Percentiles rank a stretch among this genome's conserved stretches.
Conservation (phyloP, 2,113 vertebrate genomes). For the Motacilla alba region DNA sequence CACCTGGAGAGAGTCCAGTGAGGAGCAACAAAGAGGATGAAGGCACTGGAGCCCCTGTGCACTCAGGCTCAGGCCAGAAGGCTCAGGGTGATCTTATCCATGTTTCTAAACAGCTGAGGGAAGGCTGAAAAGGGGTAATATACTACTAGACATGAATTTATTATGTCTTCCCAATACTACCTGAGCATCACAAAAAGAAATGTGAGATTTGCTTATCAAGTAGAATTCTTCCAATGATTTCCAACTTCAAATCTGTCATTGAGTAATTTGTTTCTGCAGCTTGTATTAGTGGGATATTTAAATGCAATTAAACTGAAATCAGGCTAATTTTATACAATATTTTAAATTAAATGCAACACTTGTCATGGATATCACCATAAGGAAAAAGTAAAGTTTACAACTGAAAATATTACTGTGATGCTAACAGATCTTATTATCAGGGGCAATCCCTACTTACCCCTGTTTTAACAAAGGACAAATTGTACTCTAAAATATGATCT, state of each 20-base stretch:
- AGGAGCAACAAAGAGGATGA: neutral
- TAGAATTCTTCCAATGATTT: neutral
- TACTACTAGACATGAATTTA: neutral
- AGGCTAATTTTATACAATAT: neutral
- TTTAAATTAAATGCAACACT: slow-evolving; percentile 39
- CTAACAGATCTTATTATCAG: neutral
- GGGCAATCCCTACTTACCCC: neutral
- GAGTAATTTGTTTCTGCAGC: neutral
- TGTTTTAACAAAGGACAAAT: neutral
- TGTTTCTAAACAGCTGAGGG: neutral
- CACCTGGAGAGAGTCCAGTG: neutral
- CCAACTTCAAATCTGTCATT: neutral
- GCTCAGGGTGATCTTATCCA: neutral
- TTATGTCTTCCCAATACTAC: neutral
- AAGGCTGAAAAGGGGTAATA: neutral
- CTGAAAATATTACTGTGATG: neutral
- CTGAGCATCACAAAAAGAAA: neutral
- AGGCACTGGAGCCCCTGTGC: neutral
- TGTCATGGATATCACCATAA: neutral
- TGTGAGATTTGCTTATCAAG: neutral
- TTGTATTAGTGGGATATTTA: neutral
- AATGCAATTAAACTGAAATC: slow-evolving; percentile 30
- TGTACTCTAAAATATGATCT: neutral
- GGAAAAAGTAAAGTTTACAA: neutral
- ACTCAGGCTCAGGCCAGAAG: neutral